Evolutionary conservation across 2,113 vertebrate species (phyloP), one percentile per base, ranked within the genome.

Genomic region (Tinamus guttatus): DNA sequence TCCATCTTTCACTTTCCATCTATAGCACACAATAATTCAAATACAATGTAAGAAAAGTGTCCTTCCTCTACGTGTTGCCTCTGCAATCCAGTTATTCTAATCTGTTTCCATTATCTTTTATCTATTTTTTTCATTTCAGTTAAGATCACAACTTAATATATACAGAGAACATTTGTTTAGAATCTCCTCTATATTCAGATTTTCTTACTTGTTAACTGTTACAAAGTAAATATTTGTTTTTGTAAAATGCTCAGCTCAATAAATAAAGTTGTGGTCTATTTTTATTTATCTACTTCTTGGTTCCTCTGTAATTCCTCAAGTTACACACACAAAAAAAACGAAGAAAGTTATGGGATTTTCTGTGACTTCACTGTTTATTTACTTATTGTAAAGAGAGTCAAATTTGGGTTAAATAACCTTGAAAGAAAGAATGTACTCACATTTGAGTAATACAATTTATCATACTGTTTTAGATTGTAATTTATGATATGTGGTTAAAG

Each of bases 361-460:
- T 94, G 62, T 88, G 56, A 34, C n/a, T 94, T 79, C 13, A 41
- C 5, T 95, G 56, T 70, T 96, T 88, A 47, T 90, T 86, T 90
- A 13, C 77, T 88, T 62, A 71, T 38, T 62, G 51, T 63, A 94
- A 87, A 74, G 15, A 65, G 10, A 74, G 7, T 49, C 18, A 18
- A 40, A 27, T 76, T 87, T 69, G 68, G 21, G 27, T 79, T 76
- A 63, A 8, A 45, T 85, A 32, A 51, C 71, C n/a, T 43, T 75
- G 43, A 86, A 92, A 81, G 30, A 81, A 5, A 47, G 12, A 81
- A 79, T 69, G 54, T 64, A 71, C 34, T 86, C 81, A 65, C 22
- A 56, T 85, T 95, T 93, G 74, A 60, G 2, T 64, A 67, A 14
- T 28, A 52, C 7, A 71, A 91, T 79, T 87, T 92, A 79, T 69